A percentile compares a stretch with the other conserved stretches of the same genome.
Evolutionary conservation across 2,797 vertebrate species (phyloP).

Genomic region (Cuniculus paca): DNA sequence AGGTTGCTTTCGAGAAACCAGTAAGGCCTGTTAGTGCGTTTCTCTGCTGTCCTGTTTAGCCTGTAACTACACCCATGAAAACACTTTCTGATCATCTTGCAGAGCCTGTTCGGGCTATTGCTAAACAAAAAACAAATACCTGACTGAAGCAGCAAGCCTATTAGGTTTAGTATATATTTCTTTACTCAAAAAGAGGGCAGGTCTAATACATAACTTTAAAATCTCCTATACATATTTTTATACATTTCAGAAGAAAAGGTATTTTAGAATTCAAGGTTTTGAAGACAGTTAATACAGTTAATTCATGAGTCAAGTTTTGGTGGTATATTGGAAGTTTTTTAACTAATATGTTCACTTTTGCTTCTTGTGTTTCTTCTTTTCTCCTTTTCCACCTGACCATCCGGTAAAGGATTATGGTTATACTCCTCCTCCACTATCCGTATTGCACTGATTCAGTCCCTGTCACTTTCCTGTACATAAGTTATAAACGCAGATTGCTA

Average conservation of each 20-base stretch:
- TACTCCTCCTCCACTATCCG: not conserved
- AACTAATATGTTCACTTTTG: not conserved
- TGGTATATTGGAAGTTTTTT: not conserved
- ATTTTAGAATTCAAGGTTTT: not conserved
- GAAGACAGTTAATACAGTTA: not conserved
- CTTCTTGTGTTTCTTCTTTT: not conserved
- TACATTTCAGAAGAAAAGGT: not conserved
- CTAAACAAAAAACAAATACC: conserved; percentile 56
- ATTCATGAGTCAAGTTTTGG: not conserved
- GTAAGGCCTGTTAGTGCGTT: conserved; percentile 55
- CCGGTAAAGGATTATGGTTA: not conserved
- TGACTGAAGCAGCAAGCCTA: not conserved
- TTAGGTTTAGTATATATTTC: not conserved
- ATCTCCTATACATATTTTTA: not conserved
- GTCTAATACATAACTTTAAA: not conserved
- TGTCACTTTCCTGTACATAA: not conserved
- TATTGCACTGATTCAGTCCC: not conserved
- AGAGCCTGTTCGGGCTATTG: conserved; percentile 54
- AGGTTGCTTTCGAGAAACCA: conserved; percentile 40
- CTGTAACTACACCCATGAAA: conserved; percentile 70
- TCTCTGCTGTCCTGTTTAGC: conserved; percentile 59
- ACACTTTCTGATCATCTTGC: conserved; percentile 55
- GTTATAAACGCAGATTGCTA: not conserved
- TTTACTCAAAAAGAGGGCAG: conserved; percentile 26
- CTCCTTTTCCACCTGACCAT: not conserved